Percentiles rank a stretch among this genome's conserved stretches.
phyloP scores from a whole-genome alignment of 2,888 invertebrate genomes.

The Andrena marginata region DNA sequence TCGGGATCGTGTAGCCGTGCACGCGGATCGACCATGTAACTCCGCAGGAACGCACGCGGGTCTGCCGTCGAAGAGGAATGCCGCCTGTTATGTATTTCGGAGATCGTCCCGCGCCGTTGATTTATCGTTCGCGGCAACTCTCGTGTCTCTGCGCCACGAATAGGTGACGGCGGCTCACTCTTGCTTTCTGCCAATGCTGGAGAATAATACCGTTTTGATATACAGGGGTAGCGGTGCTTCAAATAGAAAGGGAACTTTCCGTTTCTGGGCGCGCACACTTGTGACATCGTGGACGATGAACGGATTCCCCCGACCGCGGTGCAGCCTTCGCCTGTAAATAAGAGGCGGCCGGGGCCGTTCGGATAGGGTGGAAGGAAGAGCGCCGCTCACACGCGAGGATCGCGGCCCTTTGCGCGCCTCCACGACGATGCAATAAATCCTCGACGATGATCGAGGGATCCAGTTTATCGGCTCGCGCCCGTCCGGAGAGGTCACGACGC shows the following conservation, averaged over 20 bases:
- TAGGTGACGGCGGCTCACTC: conserved; percentile 8
- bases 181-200: not conserved
- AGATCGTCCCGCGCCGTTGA: conserved; percentile 25
- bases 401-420: conserved; percentile 56
- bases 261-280: not conserved
- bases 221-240: no score
- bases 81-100: conserved; percentile 36
- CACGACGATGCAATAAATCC: conserved; percentile 68
- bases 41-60: not conserved
- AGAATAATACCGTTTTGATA: no score
- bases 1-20: not conserved
- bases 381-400: conserved; percentile 55
- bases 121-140: conserved; percentile 31
- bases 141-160: conserved; percentile 4
- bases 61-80: conserved; percentile 21
- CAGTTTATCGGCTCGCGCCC: conserved; percentile 65
- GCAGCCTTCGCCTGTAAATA: conserved; percentile 34
- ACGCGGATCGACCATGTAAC: conserved; percentile 15
- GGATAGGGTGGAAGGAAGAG: conserved; percentile 39
- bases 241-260: not conserved
- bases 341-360: conserved; percentile 25
- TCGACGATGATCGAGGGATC: conserved; percentile 70
- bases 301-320: conserved; percentile 38
- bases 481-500: conserved; percentile 63
- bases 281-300: conserved; percentile 13